Base-by-base conservation (phyloP, 2,797 vertebrate species). In the Natrix natrix region DNA sequence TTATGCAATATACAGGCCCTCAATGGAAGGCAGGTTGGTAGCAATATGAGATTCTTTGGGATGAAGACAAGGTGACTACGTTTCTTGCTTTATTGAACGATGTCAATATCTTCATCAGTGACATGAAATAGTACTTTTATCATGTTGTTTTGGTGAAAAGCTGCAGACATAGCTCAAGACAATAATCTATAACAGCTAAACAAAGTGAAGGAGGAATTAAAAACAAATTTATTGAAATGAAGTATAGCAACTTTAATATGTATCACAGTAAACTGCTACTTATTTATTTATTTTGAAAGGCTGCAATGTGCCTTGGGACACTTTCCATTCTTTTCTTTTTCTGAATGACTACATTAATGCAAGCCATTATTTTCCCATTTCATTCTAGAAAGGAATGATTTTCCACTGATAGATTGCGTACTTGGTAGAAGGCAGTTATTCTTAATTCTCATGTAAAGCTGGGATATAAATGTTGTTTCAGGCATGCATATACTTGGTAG, bases 361-460 rank as follows among this genome's bases (percentile, higher is more conserved):
- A 90, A 92, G 22, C 86, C 37, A 87, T 91, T 91, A 91, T 89
- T 93, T 92, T 74, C 88, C 54, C 55, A 86, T 92, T 93, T 69
- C 91, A 87, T 87, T 92, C 37, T 54, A 90, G 55, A 52, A 61
- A 55, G 8, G 86, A 92, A 93, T 52, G 66, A 59, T 92, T 54
- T 90, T 66, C 52, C 59, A 83, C 69, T 14, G 83, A 86, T 55
- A 54, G 66, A 88, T 28, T 60, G 28, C 20, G 28, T 83, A 61
- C 66, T 78, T 91, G 74, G 20, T 37, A 37, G 5, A 32, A 87
- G 60, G 24, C 8, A 90, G 78, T 61, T 88, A 74, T 91, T 57
- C 66, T 61, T 83, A 60, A 89, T 74, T 74, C 8, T 60, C 69
- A 88, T 93, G 66, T 56, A 88, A 91, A 87, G 17, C 88, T 20